These are phyloP conservation scores for Lycopodina hypogea DNA, from an alignment of 37 sponge, comb jelly and placozoan genomes.

Conservation along the genomic window DNA sequence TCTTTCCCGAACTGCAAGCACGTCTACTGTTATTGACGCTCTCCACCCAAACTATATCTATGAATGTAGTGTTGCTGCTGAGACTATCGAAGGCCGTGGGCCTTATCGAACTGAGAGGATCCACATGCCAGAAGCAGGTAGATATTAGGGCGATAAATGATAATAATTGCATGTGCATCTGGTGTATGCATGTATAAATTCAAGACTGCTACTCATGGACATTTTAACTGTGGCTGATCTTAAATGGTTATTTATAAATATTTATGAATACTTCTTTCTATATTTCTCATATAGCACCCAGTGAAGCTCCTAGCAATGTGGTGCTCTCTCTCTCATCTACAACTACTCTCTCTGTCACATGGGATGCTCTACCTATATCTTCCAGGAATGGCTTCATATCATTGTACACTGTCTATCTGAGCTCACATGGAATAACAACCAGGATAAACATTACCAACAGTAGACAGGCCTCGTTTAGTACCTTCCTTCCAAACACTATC, in stretches of 20 bases:
- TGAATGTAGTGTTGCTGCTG: slow-evolving; percentile 31
- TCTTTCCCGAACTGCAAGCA: not conserved
- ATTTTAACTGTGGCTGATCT: too few relatives aligned
- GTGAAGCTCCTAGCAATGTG: slow-evolving; percentile 13
- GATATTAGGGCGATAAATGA: too few relatives aligned
- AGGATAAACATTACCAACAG: not conserved
- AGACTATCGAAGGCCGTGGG: slow-evolving; percentile 41
- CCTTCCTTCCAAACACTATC: not conserved
- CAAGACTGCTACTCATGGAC: too few relatives aligned
- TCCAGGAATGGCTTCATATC: slow-evolving; percentile 33
- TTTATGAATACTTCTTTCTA: too few relatives aligned
- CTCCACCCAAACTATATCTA: slow-evolving; percentile 51
- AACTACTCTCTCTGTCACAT: slow-evolving; percentile 5
- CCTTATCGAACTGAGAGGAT: slow-evolving; percentile 19
- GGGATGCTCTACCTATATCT: slow-evolving; percentile 19
- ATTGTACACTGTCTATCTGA: slow-evolving; percentile 13
- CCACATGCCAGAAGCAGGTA: slow-evolving; percentile 50
- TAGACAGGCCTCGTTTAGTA: not conserved
- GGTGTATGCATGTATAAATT: too few relatives aligned
- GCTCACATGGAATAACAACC: slow-evolving; percentile 1
- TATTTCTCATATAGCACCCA: not conserved
- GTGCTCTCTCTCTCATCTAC: not conserved
- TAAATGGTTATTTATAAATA: too few relatives aligned
- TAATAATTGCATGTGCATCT: too few relatives aligned
- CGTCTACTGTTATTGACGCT: slow-evolving; percentile 6